These are phyloP conservation scores for human DNA, from an alignment of 2,113 vertebrate species.

Conservation along the genomic window GRCh38 chr7:23629501-23630000, in stretches of 20 bases:
- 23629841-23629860: neutral
- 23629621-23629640: neutral
- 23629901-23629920: neutral
- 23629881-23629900: neutral
- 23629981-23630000: neutral
- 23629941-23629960: neutral
- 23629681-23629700: neutral
- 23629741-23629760: neutral
- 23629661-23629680: conserved; percentile 1
- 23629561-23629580: neutral
- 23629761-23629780: conserved; percentile 1
- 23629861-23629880: neutral
- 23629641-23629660: neutral
- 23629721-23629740: neutral
- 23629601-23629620: neutral
- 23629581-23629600: neutral
- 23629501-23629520: neutral
- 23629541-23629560: neutral
- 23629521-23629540: neutral
- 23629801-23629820: neutral
- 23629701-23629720: neutral
- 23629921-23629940: neutral
- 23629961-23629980: neutral
- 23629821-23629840: neutral
- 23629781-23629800: neutral